Conservation (phyloP, 2,888 invertebrate genomes). For the Sphaeridia pumilis region DNA sequence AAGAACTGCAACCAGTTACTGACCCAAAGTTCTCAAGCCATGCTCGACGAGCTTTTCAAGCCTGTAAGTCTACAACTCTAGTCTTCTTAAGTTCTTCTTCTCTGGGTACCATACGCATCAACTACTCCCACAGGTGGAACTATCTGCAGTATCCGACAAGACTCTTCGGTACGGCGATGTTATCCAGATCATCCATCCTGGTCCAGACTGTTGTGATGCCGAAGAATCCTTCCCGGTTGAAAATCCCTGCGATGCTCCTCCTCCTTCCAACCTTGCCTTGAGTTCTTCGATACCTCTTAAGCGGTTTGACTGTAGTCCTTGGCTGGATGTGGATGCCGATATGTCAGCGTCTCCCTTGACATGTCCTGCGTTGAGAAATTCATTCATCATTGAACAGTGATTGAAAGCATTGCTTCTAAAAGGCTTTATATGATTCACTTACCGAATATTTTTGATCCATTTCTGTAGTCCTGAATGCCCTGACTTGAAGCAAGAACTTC, state of each 20-base stretch:
- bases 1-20: constrained; percentile 22
- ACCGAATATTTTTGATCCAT: neutral
- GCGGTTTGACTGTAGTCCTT: constrained; percentile 27
- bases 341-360: constrained; percentile 29
- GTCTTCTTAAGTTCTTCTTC: neutral
- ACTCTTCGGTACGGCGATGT: constrained; percentile 28
- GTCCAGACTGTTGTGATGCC: constrained; percentile 26
- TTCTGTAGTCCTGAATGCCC: constrained; percentile 13
- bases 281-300: constrained; percentile 28
- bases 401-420: constrained; percentile 1
- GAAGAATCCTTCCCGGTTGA: constrained; percentile 24
- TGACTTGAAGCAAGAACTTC: neutral
- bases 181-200: constrained; percentile 31
- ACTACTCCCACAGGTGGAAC: constrained; percentile 1
- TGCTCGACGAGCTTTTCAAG: constrained; percentile 29
- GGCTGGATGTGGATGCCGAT: constrained; percentile 28
- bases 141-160: constrained; percentile 16
- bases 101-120: neutral
- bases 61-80: constrained; percentile 15
- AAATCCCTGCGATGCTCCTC: constrained; percentile 16
- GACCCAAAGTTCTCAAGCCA: constrained; percentile 32
- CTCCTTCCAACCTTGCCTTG: constrained; percentile 22
- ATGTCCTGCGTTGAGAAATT: constrained; percentile 32
- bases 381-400: constrained; percentile 31
- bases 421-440: constrained; percentile 1